These are phyloP conservation scores for Porites cylindrica DNA, from an alignment of 92 coral and sea anemone species.

Conservation along the genomic window DNA sequence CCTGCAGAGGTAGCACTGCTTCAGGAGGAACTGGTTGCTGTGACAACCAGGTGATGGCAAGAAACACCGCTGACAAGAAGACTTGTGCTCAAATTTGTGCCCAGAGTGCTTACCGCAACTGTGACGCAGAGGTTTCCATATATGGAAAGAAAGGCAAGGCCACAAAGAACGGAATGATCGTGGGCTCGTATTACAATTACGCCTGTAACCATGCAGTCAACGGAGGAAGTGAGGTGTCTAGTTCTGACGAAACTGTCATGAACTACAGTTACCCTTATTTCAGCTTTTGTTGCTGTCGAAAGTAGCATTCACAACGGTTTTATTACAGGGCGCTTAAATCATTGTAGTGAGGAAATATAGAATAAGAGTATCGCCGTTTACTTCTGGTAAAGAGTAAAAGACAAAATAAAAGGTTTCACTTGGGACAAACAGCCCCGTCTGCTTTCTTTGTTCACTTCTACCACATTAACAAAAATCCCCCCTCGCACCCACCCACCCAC, in stretches of 20 bases:
- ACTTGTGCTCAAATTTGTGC: slow-evolving; percentile 27
- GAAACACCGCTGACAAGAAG: neutral
- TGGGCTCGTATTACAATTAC: slow-evolving; percentile 4
- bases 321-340: no score
- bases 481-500: no score
- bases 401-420: no score
- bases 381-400: no score
- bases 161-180: no score
- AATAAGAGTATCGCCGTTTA: no score
- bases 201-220: neutral
- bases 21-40: slow-evolving; percentile 43
- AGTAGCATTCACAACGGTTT: no score
- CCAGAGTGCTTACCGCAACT: neutral
- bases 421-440: neutral
- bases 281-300: no score
- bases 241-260: neutral
- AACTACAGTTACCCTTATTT: no score
- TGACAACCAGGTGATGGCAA: slow-evolving; percentile 2
- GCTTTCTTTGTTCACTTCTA: neutral
- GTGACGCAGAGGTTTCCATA: slow-evolving; percentile 45
- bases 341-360: no score
- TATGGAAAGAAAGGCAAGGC: no score
- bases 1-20: slow-evolving; percentile 23
- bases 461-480: no score
- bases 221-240: slow-evolving; percentile 13